Evolutionary conservation across 2,888 invertebrate species (phyloP).

Genomic region (Cynaeus angustus): DNA sequence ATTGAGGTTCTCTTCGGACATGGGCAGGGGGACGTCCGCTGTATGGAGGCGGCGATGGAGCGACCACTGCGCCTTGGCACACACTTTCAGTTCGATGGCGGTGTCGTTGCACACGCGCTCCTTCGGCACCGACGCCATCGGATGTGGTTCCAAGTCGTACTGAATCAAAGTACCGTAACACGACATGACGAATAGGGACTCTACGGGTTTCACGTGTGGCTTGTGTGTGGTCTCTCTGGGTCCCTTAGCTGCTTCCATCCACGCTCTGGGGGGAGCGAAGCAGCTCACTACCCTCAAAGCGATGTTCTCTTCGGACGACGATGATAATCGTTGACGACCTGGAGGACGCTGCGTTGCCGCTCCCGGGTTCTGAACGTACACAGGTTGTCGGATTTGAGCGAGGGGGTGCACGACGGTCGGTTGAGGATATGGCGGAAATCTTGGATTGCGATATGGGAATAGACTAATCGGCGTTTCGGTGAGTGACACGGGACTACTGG

Average conservation of each 20-base stretch:
- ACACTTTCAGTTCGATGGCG: constrained; percentile 86
- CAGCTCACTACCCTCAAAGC: constrained; percentile 85
- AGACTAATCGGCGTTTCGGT: constrained; percentile 70
- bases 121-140: constrained; percentile 80
- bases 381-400: constrained; percentile 88
- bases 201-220: constrained; percentile 77
- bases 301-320: constrained; percentile 82
- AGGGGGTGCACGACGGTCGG: constrained; percentile 87
- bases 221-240: constrained; percentile 61
- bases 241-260: constrained; percentile 73
- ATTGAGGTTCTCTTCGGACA: constrained; percentile 81
- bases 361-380: constrained; percentile 72
- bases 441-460: constrained; percentile 88
- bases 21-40: constrained; percentile 84
- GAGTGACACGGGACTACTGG: constrained; percentile 80
- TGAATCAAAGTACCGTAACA: constrained; percentile 91
- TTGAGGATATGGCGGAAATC: constrained; percentile 92
- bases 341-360: constrained; percentile 72
- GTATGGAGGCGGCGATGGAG: constrained; percentile 80
- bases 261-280: constrained; percentile 85
- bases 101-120: constrained; percentile 92
- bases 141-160: constrained; percentile 88
- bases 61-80: constrained; percentile 91
- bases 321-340: constrained; percentile 81
- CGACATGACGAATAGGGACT: constrained; percentile 93